Evolutionary conservation across 2,797 vertebrate species (phyloP).

Genomic region (Epinephelus awoara): DNA sequence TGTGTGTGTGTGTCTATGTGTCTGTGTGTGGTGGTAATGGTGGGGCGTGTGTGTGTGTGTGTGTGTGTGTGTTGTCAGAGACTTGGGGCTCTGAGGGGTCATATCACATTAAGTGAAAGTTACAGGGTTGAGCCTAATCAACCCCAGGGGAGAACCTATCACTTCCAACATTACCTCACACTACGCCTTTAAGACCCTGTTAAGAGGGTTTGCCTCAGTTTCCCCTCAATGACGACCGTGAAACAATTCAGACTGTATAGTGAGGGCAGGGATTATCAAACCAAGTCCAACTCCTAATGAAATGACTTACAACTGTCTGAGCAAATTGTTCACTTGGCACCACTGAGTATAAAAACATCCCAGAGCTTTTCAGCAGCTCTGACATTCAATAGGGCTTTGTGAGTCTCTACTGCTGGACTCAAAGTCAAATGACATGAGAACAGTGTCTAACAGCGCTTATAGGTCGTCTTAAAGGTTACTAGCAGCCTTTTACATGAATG

Average conservation of each 20-base stretch:
- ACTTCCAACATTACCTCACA: conserved; percentile 82
- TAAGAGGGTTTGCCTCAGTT: conserved; percentile 65
- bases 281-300: conserved; percentile 49
- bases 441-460: neutral
- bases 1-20: conserved; percentile 45
- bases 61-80: conserved; percentile 61
- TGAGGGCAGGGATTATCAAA: conserved; percentile 53
- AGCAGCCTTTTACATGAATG: neutral
- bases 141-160: conserved; percentile 79
- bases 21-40: conserved; percentile 67
- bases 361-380: conserved; percentile 30
- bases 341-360: conserved; percentile 51
- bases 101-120: conserved; percentile 82
- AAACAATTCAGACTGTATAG: conserved; percentile 48
- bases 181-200: conserved; percentile 65
- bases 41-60: conserved; percentile 41
- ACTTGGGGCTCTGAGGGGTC: conserved; percentile 73
- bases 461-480: neutral
- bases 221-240: conserved; percentile 54
- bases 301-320: conserved; percentile 53
- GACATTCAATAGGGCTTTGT: conserved; percentile 28
- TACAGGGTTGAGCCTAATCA: conserved; percentile 81
- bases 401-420: conserved; percentile 23
- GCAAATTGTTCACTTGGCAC: conserved; percentile 38
- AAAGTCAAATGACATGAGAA: conserved; percentile 20